Evolutionary conservation across 23 tunicate genomes (phyloP), one percentile per base, ranked within the genome.

Genomic region (Styela clava): DNA sequence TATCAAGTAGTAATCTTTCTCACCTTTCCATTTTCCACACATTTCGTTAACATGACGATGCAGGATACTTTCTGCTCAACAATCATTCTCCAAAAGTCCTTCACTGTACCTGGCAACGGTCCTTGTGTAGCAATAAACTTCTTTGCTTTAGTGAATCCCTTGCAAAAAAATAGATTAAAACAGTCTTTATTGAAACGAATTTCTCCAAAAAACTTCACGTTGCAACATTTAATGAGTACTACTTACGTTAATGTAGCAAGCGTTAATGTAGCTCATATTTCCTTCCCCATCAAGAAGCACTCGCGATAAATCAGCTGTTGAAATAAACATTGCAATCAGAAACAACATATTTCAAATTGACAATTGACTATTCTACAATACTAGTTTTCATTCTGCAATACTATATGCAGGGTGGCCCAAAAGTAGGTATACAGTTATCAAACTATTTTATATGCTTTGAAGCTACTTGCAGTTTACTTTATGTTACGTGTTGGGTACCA

Each of bases 61-160:
- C 30, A 25, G 7, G 30, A 5, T 9, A 65, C 71, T 5, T 28
- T 28, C 71, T 65, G 9, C 16, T 65, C 71, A 26, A 65, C 71
- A 5, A 65, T 65, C 71, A 65, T 65, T 65, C 71, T 65, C 71
- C 71, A 65, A 16, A 65, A 65, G 16, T 65, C 71, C 5, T 26
- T 28, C 9, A 65, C 16, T 5, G 71, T 65, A 28, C 7, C 5
- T 5, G 71, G 71, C 71, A 65, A 16, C 9, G 71, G 71, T 28
- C 71, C 71, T 65, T 65, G 71, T 5, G 71, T 65, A 3, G 71
- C 71, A 65, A 65, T 65, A 28, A 5, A 65, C 12, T 44, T 44
- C 9, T 44, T 44, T 44, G 56, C 56, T 44, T 44, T 7, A 44
- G 9, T 44, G 56, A 44, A 44, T 44, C 56, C 56, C 56, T 44